Evolutionary conservation across 1,140 invertebrate genomes (phyloP), one percentile per base, ranked within the genome.

Genomic region (Sesamia nonagrioides): DNA sequence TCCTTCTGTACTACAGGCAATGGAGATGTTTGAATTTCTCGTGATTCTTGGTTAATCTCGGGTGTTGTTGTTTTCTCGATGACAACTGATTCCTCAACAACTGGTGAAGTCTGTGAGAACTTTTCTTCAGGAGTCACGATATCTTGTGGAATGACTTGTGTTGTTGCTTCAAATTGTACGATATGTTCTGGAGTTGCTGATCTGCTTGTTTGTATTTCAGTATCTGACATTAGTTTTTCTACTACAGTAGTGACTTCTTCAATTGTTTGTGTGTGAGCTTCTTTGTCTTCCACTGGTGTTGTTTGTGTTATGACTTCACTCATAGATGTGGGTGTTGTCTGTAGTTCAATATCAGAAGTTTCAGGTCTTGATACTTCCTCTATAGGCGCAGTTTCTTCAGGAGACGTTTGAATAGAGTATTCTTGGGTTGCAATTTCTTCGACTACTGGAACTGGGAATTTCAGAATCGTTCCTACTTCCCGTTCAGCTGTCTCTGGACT

Each of bases 341-440:
- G 96, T 71, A 96, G 92, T 50, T 95, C 95, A 74, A 89, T 95
- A 82, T 96, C 96, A 11, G 88, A 86, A 5, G 94, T 95, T 78
- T 95, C 92, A 48, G 88, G 89, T 79, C 88, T 91, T 58, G 85
- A 54, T 33, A 83, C 74, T 40, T 92, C 94, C 89, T 90, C 88
- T 15, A 93, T 85, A 82, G 87, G 84, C 15, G 95, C 89, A 50
- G 88, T 86, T 78, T 95, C 85, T 86, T 96, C 96, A 4, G 96
- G 96, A 6, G 96, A 95, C 18, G 96, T 97, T 92, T 97, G 96
- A 18, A 96, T 89, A 11, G 96, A 96, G 79, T 95, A 95, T 37
- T 95, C 95, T 75, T 96, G 93, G 27, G 88, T 93, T 21, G 82
- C 52, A 6, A 96, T 92, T 71, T 95, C 89, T 92, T 97, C 96